Conservation (phyloP, 2,113 vertebrate genomes). For the Anarhynchus alexandrinus region DNA sequence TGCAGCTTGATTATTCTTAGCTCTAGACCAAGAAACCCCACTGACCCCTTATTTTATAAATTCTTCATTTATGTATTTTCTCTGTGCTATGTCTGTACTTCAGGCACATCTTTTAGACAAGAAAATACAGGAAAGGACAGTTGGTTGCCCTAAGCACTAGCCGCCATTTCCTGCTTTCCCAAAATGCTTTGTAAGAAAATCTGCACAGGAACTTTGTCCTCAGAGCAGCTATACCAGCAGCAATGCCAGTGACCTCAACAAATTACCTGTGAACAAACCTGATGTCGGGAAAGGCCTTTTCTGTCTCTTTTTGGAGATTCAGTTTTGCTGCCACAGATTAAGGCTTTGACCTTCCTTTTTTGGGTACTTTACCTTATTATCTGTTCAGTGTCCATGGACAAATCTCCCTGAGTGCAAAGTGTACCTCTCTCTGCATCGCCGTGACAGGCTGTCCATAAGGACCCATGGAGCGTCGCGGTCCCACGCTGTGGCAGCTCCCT, state of each 20-base stretch:
- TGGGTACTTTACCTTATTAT: not conserved
- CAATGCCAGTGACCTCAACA: not conserved
- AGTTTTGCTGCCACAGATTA: not conserved
- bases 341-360: not conserved
- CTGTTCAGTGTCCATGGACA: not conserved
- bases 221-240: not conserved
- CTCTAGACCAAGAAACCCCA: not conserved
- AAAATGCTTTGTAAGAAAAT: not conserved
- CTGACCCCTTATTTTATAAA: not conserved
- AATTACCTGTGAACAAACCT: not conserved
- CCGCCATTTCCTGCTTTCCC: not conserved
- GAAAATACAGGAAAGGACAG: not conserved
- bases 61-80: not conserved
- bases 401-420: not conserved
- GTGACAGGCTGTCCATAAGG: not conserved
- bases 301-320: not conserved
- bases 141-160: not conserved
- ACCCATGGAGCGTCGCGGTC: rapidly evolving
- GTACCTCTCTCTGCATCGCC: not conserved
- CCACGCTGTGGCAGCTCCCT: not conserved
- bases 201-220: not conserved
- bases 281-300: not conserved
- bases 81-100: not conserved
- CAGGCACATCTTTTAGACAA: not conserved
- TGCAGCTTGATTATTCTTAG: conserved; percentile 2